A percentile compares a stretch with the other conserved stretches of the same genome.
Conservation (phyloP, 1,140 invertebrate genomes). For the Asbolus verrucosus region DNA sequence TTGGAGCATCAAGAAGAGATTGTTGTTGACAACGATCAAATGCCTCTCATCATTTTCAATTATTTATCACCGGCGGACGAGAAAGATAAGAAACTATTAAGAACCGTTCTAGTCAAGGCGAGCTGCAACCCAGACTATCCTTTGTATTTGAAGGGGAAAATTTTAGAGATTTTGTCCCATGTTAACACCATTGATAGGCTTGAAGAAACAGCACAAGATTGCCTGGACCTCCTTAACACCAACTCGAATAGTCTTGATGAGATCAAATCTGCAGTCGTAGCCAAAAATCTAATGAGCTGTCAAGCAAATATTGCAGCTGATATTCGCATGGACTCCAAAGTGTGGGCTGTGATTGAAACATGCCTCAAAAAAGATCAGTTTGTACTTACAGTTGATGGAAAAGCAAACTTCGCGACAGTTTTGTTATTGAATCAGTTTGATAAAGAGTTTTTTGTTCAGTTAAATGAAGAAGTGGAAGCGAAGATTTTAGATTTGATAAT, state of each 20-base stretch:
- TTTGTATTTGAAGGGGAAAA: constrained; percentile 64
- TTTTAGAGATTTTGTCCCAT: constrained; percentile 67
- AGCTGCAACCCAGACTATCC: constrained; percentile 61
- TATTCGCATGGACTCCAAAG: constrained; percentile 56
- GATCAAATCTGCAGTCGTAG: constrained; percentile 66
- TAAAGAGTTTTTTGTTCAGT: constrained; percentile 68
- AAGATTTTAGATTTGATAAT: constrained; percentile 64
- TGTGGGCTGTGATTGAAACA: constrained; percentile 65
- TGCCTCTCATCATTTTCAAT: constrained; percentile 68
- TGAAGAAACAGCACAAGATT: constrained; percentile 59
- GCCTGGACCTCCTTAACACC: constrained; percentile 63
- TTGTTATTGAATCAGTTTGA: constrained; percentile 71
- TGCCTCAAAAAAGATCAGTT: constrained; percentile 63
- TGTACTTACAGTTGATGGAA: neutral
- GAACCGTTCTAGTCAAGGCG: constrained; percentile 60
- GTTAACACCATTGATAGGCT: constrained; percentile 70
- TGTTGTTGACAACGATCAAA: constrained; percentile 72
- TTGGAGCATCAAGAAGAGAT: constrained; percentile 67
- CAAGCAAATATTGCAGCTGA: constrained; percentile 56
- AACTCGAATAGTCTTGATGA: constrained; percentile 64
- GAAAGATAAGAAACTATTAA: constrained; percentile 53
- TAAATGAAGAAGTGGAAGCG: constrained; percentile 59
- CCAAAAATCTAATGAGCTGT: constrained; percentile 65
- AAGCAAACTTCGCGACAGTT: constrained; percentile 51
- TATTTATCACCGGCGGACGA: constrained; percentile 64